Base-by-base conservation (phyloP, 1,140 invertebrate species). In the Phthorimaea operculella region DNA sequence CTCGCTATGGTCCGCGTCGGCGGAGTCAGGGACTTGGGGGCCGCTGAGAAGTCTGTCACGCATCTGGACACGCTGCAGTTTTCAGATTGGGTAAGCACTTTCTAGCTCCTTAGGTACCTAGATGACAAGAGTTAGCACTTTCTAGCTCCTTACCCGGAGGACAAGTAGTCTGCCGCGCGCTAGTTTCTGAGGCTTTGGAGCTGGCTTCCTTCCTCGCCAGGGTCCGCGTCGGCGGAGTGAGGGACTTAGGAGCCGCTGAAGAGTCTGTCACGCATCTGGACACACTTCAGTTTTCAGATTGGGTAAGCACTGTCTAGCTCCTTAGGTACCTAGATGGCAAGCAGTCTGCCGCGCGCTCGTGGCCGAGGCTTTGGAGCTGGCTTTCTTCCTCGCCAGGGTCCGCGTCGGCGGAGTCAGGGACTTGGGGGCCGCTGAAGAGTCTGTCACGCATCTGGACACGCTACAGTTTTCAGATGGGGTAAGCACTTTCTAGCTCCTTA, bases 281-380 rank as follows among this genome's bases (percentile, higher is more conserved):
- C 61, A 91, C 92, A 63, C 85, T 96, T 60, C 89, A 93, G 73
- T 92, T 95, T 72, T 90, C 91, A 58, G n/a, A n/a, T n/a, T n/a
- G n/a, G n/a, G n/a, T n/a, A n/a, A n/a, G n/a, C n/a, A n/a, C n/a
- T n/a, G n/a, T n/a, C n/a, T n/a, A n/a, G n/a, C n/a, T n/a, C n/a
- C n/a, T n/a, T n/a, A n/a, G n/a, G n/a, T n/a, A n/a, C n/a, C n/a
- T n/a, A n/a, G n/a, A n/a, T n/a, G n/a, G n/a, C n/a, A n/a, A n/a
- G 95, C 95, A 49, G 95, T 98, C 42, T 95, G 96, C 77, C 88
- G 95, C 54, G 96, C 95, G 17, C 88, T 98, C 59, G 94, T 97
- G 16, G 90, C 94, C 1, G 96, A 98, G 86, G 93, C 94, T n/a
- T 83, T 95, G 21, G 96, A 98, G 82, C 88, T 98, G 52, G 90